Percentiles rank a stretch among this genome's conserved stretches.
Evolutionary conservation across 2,113 vertebrate species (phyloP).

Genomic region (Diglossa brunneiventris): DNA sequence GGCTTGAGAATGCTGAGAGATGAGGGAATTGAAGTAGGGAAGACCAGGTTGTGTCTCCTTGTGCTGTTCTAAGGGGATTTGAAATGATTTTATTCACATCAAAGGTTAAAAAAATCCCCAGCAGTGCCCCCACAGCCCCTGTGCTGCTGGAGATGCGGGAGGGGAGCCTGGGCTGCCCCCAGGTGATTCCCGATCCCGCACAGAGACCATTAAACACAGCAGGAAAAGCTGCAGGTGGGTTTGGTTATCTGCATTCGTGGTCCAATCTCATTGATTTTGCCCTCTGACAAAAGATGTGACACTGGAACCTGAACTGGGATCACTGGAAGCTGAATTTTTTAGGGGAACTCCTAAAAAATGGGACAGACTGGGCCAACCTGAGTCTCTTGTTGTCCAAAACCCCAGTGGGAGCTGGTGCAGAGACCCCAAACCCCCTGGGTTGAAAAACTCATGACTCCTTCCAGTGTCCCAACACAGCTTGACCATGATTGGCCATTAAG

Average conservation of each 20-base stretch:
- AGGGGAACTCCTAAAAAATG: not conserved
- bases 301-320: not conserved
- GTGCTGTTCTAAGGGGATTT: not conserved
- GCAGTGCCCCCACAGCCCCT: fast-evolving
- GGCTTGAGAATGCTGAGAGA: not conserved
- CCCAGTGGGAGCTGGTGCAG: fast-evolving
- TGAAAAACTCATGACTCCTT: too few relatives aligned
- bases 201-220: fast-evolving
- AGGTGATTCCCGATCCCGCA: not conserved
- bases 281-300: fast-evolving
- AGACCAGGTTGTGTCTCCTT: not conserved
- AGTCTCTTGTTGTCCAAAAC: not conserved
- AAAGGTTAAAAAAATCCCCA: not conserved
- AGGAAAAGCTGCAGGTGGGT: not conserved
- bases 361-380: not conserved
- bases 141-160: not conserved
- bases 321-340: not conserved
- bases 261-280: not conserved
- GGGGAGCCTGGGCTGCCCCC: not conserved
- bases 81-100: not conserved
- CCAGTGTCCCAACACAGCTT: too few relatives aligned
- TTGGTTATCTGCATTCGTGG: fast-evolving
- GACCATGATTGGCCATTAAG: too few relatives aligned
- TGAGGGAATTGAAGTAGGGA: not conserved
- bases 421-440: fast-evolving